Conservation (phyloP, 2,797 vertebrate genomes). For the Sylvilagus floridanus region DNA sequence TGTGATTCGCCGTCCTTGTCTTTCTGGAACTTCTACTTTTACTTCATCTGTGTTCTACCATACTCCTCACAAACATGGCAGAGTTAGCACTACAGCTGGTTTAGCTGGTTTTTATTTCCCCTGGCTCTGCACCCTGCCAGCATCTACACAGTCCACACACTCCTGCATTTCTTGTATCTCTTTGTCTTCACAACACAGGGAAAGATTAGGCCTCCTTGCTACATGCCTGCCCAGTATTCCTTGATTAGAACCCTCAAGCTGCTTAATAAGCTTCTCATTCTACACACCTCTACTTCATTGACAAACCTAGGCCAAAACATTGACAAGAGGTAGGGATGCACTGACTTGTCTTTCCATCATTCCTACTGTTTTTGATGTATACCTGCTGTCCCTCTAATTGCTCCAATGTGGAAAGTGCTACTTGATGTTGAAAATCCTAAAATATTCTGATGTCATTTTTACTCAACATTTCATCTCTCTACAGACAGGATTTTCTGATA, state of each 20-base stretch:
- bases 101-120: not conserved
- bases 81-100: not conserved
- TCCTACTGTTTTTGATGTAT: not conserved
- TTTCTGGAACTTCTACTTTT: not conserved
- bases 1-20: not conserved
- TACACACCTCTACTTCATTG: not conserved
- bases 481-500: not conserved
- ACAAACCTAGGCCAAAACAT: not conserved
- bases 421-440: not conserved
- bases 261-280: not conserved
- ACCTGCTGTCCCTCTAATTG: not conserved
- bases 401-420: conserved; percentile 1
- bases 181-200: not conserved
- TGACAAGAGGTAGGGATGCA: not conserved
- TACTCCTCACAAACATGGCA: not conserved
- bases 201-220: not conserved
- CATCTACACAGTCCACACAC: not conserved
- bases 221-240: not conserved
- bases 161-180: not conserved
- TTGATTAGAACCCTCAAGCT: not conserved
- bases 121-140: not conserved
- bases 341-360: not conserved
- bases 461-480: not conserved
- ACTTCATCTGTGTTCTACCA: not conserved
- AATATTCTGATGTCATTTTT: not conserved